Percentiles rank a stretch among this genome's conserved stretches.
These are phyloP conservation scores for Palloptera scutellata DNA, from an alignment of 2,888 invertebrate species.

Conservation along the genomic window DNA sequence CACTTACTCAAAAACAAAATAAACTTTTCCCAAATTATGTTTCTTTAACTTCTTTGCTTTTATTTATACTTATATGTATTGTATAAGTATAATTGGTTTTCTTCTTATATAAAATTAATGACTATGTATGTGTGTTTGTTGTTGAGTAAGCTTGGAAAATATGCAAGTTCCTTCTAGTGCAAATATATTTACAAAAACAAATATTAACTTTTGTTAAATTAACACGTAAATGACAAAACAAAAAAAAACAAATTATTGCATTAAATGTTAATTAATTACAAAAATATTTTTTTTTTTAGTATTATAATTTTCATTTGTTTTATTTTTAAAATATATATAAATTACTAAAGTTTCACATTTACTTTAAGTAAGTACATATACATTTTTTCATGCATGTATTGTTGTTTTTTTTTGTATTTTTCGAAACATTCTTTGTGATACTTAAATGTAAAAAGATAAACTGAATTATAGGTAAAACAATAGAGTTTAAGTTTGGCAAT, in stretches of 20 bases:
- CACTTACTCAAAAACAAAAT: constrained; percentile 14
- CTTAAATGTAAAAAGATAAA: constrained; percentile 6
- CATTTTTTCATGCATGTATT: constrained; percentile 21
- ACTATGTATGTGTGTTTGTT: not conserved
- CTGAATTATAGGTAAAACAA: not conserved
- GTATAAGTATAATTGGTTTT: not conserved
- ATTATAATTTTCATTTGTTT: constrained; percentile 13
- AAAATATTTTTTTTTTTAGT: constrained; percentile 6
- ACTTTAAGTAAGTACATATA: constrained; percentile 26
- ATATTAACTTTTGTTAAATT: not conserved
- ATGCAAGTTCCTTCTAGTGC: not conserved
- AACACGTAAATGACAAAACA: too few species aligned
- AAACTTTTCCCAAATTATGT: not conserved
- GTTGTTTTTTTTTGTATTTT: constrained; percentile 22
- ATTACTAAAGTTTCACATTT: constrained; percentile 26
- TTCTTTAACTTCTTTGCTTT: not conserved
- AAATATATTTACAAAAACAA: constrained; percentile 20
- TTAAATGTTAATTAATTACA: not conserved
- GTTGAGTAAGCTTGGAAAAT: not conserved
- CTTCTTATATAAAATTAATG: not conserved
- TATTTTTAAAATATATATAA: constrained; percentile 30
- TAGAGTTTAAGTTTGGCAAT: constrained; percentile 19
- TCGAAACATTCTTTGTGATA: constrained; percentile 3
- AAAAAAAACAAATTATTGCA: not conserved
- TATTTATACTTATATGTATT: too few species aligned